These are phyloP conservation scores for Epinotia demarniana DNA, from an alignment of 2,888 invertebrate species.

Conservation along the genomic window DNA sequence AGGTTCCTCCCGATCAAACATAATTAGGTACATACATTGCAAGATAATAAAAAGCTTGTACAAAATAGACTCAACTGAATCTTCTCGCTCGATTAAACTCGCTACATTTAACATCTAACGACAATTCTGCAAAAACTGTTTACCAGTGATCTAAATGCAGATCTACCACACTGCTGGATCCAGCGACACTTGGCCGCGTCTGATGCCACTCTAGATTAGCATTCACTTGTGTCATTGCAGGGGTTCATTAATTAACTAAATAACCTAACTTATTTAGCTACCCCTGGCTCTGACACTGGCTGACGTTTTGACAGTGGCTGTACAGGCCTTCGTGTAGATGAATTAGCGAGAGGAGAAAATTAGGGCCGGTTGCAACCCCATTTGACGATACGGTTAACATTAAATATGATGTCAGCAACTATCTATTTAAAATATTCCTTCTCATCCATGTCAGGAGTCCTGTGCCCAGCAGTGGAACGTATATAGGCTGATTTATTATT, in stretches of 20 bases:
- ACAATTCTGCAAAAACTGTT: background rate
- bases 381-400: no score
- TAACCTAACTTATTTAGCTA: slow-evolving; percentile 5
- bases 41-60: no score
- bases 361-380: no score
- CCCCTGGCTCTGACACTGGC: background rate
- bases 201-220: slow-evolving; percentile 16
- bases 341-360: no score
- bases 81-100: background rate
- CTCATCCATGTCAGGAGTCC: no score
- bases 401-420: no score
- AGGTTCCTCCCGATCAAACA: no score
- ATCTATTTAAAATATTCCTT: no score
- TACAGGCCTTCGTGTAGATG: background rate
- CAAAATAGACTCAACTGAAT: no score
- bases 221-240: background rate
- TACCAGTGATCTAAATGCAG: slow-evolving; percentile 20
- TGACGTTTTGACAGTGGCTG: background rate
- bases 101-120: background rate
- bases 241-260: slow-evolving; percentile 9
- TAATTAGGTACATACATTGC: no score
- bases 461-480: no score
- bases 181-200: slow-evolving; percentile 16
- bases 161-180: slow-evolving; percentile 1
- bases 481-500: no score